Evolutionary conservation across 2,888 invertebrate species (phyloP), one percentile per base, ranked within the genome.

Genomic region (Chaetogeoica ovagalla): DNA sequence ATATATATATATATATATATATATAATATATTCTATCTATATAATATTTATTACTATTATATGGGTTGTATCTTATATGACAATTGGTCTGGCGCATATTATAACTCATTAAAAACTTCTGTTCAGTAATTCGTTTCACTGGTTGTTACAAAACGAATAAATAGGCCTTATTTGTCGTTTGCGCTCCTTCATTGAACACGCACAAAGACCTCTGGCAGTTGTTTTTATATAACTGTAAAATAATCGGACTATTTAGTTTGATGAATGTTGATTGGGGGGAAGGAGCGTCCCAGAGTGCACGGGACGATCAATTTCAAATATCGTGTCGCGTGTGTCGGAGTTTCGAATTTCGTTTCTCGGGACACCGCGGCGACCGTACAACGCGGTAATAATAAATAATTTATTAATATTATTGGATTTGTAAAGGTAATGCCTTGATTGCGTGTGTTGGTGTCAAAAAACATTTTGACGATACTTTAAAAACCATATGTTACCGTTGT

Each of bases 61-160:
- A n/a, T n/a, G n/a, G n/a, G n/a, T n/a, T 55, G 19, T 17, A 17
- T 55, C 8, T 17, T 17, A 39, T 59, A 30, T 66, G 43, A n/a
- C 75, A 75, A 68, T 59, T 75, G 75, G 75, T n/a, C 39, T 68
- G 66, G 66, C n/a, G n/a, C n/a, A n/a, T n/a, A n/a, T n/a, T 59
- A 68, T 0, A 19, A 30, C 43, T 75, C 57, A 75, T 75, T 75
- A 68, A 68, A 66, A 59, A 68, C 39, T 57, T 66, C 39, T 57
- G 57, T 65, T 68, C 66, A 59, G 43, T 68, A 75, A 68, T 48
- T 75, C 39, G 30, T 75, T 75, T 59, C 57, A 66, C 2, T 59
- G 57, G n/a, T n/a, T 43, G 30, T 59, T 57, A 66, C 59, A 68
- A 68, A 75, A 75, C 15, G 75, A 75, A 66, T 75, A 79, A 79